Evolutionary conservation across 2,888 invertebrate genomes (phyloP), one percentile per base, ranked within the genome.

Genomic region (Tanytarsus gracilentus): DNA sequence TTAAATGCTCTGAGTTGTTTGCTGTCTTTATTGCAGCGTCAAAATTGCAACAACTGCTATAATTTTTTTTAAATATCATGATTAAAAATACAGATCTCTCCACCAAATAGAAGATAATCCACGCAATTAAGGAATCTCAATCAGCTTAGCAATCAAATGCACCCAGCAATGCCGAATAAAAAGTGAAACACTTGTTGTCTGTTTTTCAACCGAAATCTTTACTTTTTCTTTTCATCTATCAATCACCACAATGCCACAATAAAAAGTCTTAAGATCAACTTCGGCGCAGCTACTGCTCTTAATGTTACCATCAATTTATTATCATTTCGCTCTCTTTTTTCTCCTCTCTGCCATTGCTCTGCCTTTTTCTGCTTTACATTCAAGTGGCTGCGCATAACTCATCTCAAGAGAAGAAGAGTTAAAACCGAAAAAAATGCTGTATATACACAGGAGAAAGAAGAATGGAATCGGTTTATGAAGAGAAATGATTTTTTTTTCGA

Each of bases 281-380:
- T n/a, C n/a, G n/a, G n/a, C 7, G 9, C 44, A 40, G 23, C 44
- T 44, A 44, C 44, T 18, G 44, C 21, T 44, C 7, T 44, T 44
- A 44, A 44, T 44, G 44, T 44, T 44, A 23, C 11, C 9, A 44
- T 11, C 44, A 44, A 44, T 44, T 44, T 44, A 44, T 44, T 44
- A 44, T 44, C 44, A 44, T 44, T 44, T 44, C 44, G 44, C 44
- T 44, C 44, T 44, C 44, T 44, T 44, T 44, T 44, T n/a, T n/a
- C n/a, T n/a, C n/a, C n/a, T n/a, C n/a, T 44, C 8, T 44, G 44
- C 21, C 23, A 33, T 33, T 44, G 11, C 21, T 18, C 11, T 44
- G 16, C 23, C 21, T 40, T 16, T 18, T 11, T 14, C 14, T 44
- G 44, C 44, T 44, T 18, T 18, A 44, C 44, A 18, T 44, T 44